Conservation (phyloP, 92 coral and sea anemone species). For the Parazoanthus darwini region DNA sequence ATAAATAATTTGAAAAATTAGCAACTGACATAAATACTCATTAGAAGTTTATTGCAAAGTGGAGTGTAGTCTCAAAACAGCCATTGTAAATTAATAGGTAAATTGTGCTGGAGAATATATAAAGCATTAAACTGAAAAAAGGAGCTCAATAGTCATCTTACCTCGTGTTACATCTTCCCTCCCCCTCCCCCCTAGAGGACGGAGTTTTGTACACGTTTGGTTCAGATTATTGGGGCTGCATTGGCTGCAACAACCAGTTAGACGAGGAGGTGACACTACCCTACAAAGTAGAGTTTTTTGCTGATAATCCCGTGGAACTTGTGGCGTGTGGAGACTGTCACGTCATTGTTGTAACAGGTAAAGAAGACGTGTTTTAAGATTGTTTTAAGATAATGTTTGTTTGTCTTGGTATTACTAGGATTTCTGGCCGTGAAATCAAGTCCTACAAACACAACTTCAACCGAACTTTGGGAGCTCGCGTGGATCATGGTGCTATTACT, state of each 20-base stretch:
- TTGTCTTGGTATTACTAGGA: too few relatives aligned
- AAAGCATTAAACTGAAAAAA: too few relatives aligned
- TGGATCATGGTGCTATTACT: too few relatives aligned
- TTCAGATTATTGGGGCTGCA: slow-evolving; percentile 97
- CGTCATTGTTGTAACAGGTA: slow-evolving; percentile 83
- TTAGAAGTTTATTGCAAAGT: too few relatives aligned
- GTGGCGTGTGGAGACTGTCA: slow-evolving; percentile 96
- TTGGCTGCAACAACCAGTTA: slow-evolving; percentile 83
- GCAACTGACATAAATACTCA: too few relatives aligned
- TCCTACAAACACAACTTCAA: too few relatives aligned
- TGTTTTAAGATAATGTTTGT: background rate
- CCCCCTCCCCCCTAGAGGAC: slow-evolving; percentile 61
- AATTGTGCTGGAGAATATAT: too few relatives aligned
- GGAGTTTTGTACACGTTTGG: slow-evolving; percentile 88
- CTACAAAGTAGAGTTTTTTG: slow-evolving; percentile 75
- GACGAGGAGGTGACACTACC: slow-evolving; percentile 88
- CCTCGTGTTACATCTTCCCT: background rate
- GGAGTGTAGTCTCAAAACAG: too few relatives aligned
- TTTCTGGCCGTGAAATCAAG: too few relatives aligned
- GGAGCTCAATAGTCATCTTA: background rate
- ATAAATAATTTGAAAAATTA: too few relatives aligned
- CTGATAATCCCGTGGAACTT: slow-evolving; percentile 75
- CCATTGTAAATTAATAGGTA: too few relatives aligned
- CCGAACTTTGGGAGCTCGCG: too few relatives aligned
- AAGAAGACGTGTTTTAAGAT: background rate